phyloP scores from a whole-genome alignment of 2,797 vertebrate genomes.

The Podarcis lilfordi region DNA sequence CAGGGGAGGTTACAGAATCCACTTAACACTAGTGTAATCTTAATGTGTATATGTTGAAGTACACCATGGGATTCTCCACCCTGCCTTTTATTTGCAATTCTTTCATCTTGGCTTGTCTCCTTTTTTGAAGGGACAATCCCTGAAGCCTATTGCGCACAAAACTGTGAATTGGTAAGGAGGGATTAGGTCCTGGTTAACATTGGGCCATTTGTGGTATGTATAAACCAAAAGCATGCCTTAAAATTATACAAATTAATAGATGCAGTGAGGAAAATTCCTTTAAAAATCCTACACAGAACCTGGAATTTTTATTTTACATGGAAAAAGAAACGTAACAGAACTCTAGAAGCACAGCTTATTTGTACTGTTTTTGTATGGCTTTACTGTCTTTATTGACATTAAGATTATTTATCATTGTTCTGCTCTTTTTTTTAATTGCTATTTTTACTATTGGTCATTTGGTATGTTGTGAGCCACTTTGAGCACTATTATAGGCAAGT shows the following conservation, averaged over 20 bases:
- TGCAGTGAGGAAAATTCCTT: not conserved
- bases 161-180: not conserved
- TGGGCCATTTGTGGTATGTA: not conserved
- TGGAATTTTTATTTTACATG: too few species aligned
- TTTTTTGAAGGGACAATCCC: not conserved
- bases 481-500: too few species aligned
- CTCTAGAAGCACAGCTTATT: constrained; percentile 11
- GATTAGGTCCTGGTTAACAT: not conserved
- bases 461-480: too few species aligned
- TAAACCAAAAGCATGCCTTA: not conserved
- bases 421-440: too few species aligned
- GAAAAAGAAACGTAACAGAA: constrained; percentile 28
- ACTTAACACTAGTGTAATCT: not conserved
- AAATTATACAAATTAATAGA: constrained; percentile 1
- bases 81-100: not conserved
- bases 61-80: too few species aligned
- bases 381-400: too few species aligned
- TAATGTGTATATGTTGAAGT: not conserved
- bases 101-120: not conserved
- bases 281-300: not conserved
- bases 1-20: not conserved
- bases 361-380: too few species aligned
- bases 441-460: too few species aligned
- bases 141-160: not conserved
- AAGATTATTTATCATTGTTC: too few species aligned